A percentile compares a stretch with the other conserved stretches of the same genome.
Conservation (phyloP, 2,113 vertebrate species). For the Hypomesus transpacificus region DNA sequence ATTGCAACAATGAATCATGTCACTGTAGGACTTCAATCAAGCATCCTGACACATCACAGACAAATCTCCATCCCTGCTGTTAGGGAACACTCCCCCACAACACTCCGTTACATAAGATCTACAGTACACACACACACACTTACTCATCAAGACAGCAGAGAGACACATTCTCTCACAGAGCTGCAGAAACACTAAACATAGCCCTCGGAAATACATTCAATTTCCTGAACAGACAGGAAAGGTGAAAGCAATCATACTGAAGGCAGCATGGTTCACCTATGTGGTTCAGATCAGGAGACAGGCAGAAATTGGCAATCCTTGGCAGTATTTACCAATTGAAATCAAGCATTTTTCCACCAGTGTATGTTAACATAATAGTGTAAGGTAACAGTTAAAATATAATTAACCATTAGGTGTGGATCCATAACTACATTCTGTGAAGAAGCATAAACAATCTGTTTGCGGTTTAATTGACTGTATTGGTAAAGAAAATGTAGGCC, state of each 20-base stretch:
- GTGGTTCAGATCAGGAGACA: neutral
- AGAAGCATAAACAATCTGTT: too few species aligned
- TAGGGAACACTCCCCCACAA: slow-evolving; percentile 38
- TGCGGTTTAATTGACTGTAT: too few species aligned
- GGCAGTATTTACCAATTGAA: too few species aligned
- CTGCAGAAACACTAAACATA: neutral
- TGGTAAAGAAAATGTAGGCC: too few species aligned
- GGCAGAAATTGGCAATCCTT: neutral
- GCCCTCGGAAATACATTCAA: too few species aligned
- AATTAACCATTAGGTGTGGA: too few species aligned
- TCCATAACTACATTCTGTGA: too few species aligned
- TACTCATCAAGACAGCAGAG: slow-evolving; percentile 9
- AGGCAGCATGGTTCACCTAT: neutral
- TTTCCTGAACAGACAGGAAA: neutral
- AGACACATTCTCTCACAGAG: neutral
- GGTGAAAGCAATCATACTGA: neutral
- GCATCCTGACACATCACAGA: neutral
- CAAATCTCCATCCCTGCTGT: slow-evolving; percentile 21
- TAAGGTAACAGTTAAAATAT: too few species aligned
- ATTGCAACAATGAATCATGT: neutral
- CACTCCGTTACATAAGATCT: slow-evolving; percentile 45
- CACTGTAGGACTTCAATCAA: neutral
- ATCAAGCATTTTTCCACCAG: too few species aligned
- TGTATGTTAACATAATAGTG: too few species aligned
- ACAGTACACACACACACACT: slow-evolving; percentile 19